Evolutionary conservation across 1,140 invertebrate species (phyloP).

Genomic region (Drosophila aff.): DNA sequence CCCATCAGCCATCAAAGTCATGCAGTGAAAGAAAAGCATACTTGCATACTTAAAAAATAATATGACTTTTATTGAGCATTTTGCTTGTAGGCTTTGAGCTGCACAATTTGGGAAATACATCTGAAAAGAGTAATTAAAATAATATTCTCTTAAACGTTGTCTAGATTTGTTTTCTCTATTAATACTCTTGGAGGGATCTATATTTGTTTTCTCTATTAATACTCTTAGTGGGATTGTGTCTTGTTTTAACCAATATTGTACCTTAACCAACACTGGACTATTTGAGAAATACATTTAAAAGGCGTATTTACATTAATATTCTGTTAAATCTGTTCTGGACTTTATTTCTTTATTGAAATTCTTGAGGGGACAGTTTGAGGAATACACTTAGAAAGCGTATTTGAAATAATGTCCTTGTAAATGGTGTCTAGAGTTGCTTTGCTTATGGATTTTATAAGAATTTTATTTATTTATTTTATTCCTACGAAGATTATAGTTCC

Average conservation of each 20-base stretch:
- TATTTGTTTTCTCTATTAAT: too few relatives aligned
- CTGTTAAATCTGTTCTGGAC: background rate
- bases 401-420: background rate
- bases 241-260: too few relatives aligned
- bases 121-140: background rate
- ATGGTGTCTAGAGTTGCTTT: background rate
- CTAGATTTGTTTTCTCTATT: too few relatives aligned
- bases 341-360: too few relatives aligned
- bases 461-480: too few relatives aligned
- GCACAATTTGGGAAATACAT: background rate
- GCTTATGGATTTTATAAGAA: too few relatives aligned
- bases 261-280: too few relatives aligned
- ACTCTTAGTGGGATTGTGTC: too few relatives aligned
- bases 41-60: background rate
- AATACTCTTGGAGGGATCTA: too few relatives aligned
- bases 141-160: background rate
- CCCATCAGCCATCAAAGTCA: constrained; percentile 2
- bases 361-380: background rate
- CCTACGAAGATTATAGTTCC: background rate
- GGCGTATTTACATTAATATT: too few relatives aligned
- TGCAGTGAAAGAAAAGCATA: background rate
- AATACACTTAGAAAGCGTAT: background rate
- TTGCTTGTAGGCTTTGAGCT: background rate
- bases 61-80: background rate
- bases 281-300: too few relatives aligned